Base-by-base conservation (phyloP, 92 coral and sea anemone species). In the Epizoanthus stellaris region DNA sequence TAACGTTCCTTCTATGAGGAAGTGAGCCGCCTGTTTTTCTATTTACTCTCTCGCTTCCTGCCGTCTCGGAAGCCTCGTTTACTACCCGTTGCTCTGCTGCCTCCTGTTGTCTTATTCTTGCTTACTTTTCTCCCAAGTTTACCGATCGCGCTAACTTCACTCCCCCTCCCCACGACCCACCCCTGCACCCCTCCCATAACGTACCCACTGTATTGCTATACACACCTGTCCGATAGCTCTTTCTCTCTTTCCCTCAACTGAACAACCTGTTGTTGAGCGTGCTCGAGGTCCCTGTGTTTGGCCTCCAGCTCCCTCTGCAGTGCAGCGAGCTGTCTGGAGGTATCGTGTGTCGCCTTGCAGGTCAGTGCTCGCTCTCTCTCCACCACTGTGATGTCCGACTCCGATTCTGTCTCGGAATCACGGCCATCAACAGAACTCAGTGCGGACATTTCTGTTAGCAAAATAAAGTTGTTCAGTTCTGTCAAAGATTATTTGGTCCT, bases 141-240 rank as follows among this genome's bases (percentile, higher is more conserved):
- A 52, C 56, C 56, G 15, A 52, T 30, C 52, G 36, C 2, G 70
- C 30, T 21, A 77, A 77, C 12, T 30, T 43, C 67, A 76, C 38
- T 38, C 81, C 21, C 40, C 83, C 40, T 6, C 23, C 83, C 83
- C 36, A 4, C 25, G 34, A 11, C 17, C 21, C 67, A n/a, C 36
- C 36, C 36, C 1, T 30, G 34, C 56, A 67, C 21, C 45, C 49
- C 19, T 43, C 68, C 8, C 5, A 81, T 42, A 3, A 38, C 23
- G 2, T 10, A 20, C 68, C 65, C 53, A 1, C n/a, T 3, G 13
- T 49, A 13, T 73, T 20, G 7, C 10, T 21, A 11, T 5, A 60
- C 85, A 82, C 85, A 96, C 99, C 94, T 96, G 20, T 91, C 93
- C 67, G 91, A 85, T 75, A 96, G 81, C 75, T 87, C 90, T 76